Conservation (phyloP, 2,113 vertebrate genomes). For the Nothobranchius kuhntae region DNA sequence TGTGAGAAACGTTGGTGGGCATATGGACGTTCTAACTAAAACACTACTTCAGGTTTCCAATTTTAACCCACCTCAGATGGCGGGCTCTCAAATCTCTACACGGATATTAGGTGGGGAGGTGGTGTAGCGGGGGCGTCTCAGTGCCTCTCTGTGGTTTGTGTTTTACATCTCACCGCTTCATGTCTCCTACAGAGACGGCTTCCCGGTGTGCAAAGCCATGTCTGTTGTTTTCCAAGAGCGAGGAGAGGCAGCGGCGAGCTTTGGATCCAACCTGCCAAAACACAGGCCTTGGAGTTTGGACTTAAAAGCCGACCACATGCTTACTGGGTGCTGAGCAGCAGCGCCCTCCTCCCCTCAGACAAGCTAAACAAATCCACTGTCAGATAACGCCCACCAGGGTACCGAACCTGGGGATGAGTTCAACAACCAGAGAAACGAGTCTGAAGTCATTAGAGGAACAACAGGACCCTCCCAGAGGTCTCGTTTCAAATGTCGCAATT, state of each 20-base stretch:
- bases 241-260: conserved; percentile 24
- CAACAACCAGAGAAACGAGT: background rate
- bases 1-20: conserved; percentile 40
- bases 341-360: conserved; percentile 10
- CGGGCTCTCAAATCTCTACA: conserved; percentile 14
- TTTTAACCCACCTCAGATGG: conserved; percentile 12
- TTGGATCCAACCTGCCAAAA: conserved; percentile 36
- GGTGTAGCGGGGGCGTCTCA: background rate
- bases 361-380: conserved; percentile 52
- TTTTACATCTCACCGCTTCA: conserved; percentile 23
- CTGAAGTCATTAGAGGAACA: background rate
- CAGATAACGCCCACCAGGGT: conserved; percentile 24
- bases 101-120: background rate
- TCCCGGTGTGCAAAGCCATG: conserved; percentile 9
- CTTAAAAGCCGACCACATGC: conserved; percentile 46
- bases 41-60: conserved; percentile 34
- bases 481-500: background rate
- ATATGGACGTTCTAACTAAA: conserved; percentile 22
- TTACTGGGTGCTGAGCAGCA: conserved; percentile 33
- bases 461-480: background rate
- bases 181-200: conserved; percentile 11
- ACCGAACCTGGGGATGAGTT: conserved; percentile 12
- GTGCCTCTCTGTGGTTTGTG: background rate
- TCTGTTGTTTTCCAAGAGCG: conserved; percentile 17
- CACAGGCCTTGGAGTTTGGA: conserved; percentile 72